phyloP scores from a whole-genome alignment of 2,888 invertebrate genomes.

The Nomada fucata region DNA sequence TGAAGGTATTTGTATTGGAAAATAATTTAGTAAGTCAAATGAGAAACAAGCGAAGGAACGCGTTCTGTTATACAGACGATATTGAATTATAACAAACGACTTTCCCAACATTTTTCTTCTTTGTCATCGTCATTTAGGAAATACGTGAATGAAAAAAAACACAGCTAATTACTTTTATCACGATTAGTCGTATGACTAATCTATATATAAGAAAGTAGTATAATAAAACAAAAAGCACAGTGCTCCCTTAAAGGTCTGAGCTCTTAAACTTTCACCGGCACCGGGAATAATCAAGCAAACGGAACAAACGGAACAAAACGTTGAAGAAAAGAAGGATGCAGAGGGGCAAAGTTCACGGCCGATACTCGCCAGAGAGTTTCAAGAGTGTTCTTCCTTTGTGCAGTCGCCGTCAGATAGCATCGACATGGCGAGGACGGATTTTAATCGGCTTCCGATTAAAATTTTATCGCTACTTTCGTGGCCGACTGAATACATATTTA shows the following conservation, averaged over 20 bases:
- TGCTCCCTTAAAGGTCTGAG: background rate
- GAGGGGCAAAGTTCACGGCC: background rate
- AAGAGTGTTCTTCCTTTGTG: constrained; percentile 2
- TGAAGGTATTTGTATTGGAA: too few relatives aligned
- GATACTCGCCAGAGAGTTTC: background rate
- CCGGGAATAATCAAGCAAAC: background rate
- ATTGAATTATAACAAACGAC: too few relatives aligned
- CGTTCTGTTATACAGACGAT: too few relatives aligned
- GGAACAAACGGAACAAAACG: background rate
- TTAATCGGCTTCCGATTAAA: constrained; percentile 66
- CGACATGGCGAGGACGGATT: constrained; percentile 34
- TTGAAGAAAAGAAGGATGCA: background rate
- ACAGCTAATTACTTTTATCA: too few relatives aligned
- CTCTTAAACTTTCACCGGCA: background rate
- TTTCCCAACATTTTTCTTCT: too few relatives aligned
- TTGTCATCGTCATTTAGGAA: too few relatives aligned
- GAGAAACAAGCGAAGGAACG: too few relatives aligned
- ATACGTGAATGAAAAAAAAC: too few relatives aligned
- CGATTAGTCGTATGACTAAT: too few relatives aligned
- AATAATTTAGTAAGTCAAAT: too few relatives aligned
- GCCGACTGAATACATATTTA: constrained; percentile 62
- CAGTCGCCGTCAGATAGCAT: constrained; percentile 26
- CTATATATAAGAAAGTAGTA: too few relatives aligned
- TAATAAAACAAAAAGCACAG: background rate
- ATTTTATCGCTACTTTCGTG: constrained; percentile 67